Evolutionary conservation across 2,113 vertebrate species (phyloP), one percentile per base, ranked within the genome.

Genomic region (Aptenodytes forsteri): DNA sequence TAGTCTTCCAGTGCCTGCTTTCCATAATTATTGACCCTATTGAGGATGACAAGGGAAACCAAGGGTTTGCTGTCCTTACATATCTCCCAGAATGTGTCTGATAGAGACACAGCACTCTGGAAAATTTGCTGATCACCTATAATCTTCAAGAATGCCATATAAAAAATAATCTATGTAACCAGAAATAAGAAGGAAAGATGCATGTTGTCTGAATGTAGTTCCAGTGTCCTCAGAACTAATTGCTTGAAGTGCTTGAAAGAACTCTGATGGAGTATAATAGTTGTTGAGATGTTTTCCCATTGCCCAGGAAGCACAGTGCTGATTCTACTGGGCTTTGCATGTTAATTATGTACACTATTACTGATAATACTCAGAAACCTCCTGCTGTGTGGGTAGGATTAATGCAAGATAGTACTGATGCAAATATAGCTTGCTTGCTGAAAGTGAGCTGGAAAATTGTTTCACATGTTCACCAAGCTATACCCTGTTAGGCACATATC

Each of bases 401-500:
- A 95, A 84, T 91, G 92, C 95, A 96, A 96, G 87, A 93, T 95
- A 85, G 93, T 73, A 40, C 78, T 26, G 49, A 80, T 62, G 87
- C 78, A 96, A 96, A 97, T 96, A 93, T 88, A 97, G 30, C 66
- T 47, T 76, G 21, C 52, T 76, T 83, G 73, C 90, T 69, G 56
- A 79, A 91, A 95, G 62, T 20, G 36, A 95, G 62, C 56, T 85
- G 73, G 84, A 52, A 89, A 93, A 89, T 19, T 17, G 25, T 81
- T 94, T 87, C 29, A 32, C 65, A 61, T 95, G 69, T 93, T 96
- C 84, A 29, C 66, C 72, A 32, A 93, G 49, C 70, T 87, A 42
- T 46, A 85, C 16, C 49, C n/a, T 2, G 11, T 79, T 88, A 93
- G 79, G 87, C 17, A 73, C 62, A 58, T 59, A 70, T 25, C 22